Evolutionary conservation across 2,888 invertebrate species (phyloP), one percentile per base, ranked within the genome.

Genomic region (Ennomos quercinarius): DNA sequence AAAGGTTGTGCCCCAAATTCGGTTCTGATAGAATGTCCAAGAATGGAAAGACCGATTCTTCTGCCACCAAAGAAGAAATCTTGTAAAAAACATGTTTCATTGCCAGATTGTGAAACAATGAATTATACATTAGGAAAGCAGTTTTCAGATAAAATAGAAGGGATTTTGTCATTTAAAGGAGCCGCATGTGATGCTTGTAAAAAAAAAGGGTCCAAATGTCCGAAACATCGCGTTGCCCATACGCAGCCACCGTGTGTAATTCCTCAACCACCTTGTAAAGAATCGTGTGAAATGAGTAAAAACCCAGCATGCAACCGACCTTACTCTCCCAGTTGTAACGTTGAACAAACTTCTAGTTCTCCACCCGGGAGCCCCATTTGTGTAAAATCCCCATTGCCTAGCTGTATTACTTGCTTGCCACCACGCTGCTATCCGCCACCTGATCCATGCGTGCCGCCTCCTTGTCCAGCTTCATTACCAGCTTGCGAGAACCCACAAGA

Each of bases 61-160:
- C 27, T 27, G 5, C 27, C 27, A 35, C 10, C 40, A 9, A 72
- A 45, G 13, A 70, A 58, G 17, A 72, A 60, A n/a, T 0, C 12
- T 1, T 63, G 66, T 41, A 74, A 70, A 9, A 86, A 85, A 66
- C 84, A 73, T 37, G 84, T 85, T 0, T 77, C 77, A 0, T 47
- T 85, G 51, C 78, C 78, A 8, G 77, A 77, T 10, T 75, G 77
- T 52, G 77, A 80, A 2, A 57, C 66, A 3, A 67, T 76, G 61
- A 67, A 71, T 9, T 37, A 62, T 38, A 10, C 49, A 37, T 45
- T 73, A 8, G 56, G 51, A 2, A 67, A 61, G 36, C 70, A 72
- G 45, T 44, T 73, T 27, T 27, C 27, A 17, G 45, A 56, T 0
- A 42, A 54, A 0, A 67, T 70, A 2, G 78, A 74, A 12, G 80